Percentiles rank a stretch among this genome's conserved stretches.
These are phyloP conservation scores for Aphodius granarius DNA, from an alignment of 2,888 invertebrate species.

Conservation along the genomic window DNA sequence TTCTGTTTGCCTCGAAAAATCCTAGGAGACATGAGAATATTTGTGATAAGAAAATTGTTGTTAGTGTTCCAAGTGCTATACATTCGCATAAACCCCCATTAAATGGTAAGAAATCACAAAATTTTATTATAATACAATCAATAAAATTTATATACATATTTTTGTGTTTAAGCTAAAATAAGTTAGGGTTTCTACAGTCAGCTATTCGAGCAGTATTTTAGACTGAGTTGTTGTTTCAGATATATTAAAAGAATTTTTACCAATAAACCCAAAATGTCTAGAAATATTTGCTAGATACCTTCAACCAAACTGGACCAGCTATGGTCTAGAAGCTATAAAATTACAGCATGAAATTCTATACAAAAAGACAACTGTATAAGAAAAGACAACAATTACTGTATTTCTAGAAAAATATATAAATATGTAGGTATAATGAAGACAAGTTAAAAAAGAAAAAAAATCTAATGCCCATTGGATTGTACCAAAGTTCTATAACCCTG, in stretches of 20 bases:
- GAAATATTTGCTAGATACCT: slow-evolving; percentile 94
- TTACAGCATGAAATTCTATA: slow-evolving; percentile 71
- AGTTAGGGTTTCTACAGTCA: too few relatives aligned
- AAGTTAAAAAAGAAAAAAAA: not conserved
- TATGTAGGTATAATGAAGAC: slow-evolving; percentile 4
- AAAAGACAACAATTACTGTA: slow-evolving; percentile 4
- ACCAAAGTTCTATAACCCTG: slow-evolving; percentile 70
- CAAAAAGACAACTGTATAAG: slow-evolving; percentile 31
- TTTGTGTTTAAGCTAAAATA: too few relatives aligned
- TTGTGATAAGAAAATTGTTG: slow-evolving; percentile 62
- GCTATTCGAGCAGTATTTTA: too few relatives aligned
- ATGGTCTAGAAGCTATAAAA: slow-evolving; percentile 85
- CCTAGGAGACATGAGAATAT: slow-evolving; percentile 38
- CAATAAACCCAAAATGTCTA: slow-evolving; percentile 64
- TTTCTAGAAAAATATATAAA: slow-evolving; percentile 17
- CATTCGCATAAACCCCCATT: slow-evolving; percentile 97
- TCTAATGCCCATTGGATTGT: slow-evolving; percentile 42
- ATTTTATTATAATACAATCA: not conserved
- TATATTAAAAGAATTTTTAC: slow-evolving; percentile 62
- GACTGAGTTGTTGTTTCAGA: slow-evolving; percentile 63
- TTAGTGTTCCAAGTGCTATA: slow-evolving; percentile 87
- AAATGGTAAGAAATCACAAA: slow-evolving; percentile 55
- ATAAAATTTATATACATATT: not conserved
- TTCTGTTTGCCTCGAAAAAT: slow-evolving; percentile 63
- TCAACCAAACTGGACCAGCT: slow-evolving; percentile 79